Base-by-base conservation (phyloP, 2,888 invertebrate genomes). In the Chloroclystis v-ata region DNA sequence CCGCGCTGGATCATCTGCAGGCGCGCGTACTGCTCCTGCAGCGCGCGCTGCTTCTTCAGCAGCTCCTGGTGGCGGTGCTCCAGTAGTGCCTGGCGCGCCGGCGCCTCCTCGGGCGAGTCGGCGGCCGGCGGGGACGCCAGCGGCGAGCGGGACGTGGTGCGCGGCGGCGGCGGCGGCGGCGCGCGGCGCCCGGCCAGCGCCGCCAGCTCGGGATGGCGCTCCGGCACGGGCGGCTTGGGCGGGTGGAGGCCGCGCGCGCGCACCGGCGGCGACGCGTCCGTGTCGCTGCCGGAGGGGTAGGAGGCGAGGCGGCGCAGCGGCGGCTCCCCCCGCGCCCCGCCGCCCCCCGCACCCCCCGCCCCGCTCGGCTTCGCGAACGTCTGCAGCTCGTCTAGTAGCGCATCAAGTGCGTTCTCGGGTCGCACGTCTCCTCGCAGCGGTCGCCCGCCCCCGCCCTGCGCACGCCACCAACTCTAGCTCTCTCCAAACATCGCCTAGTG, bases 361-460 rank as follows among this genome's bases (percentile, higher is more conserved):
- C 68, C 68, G 47, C 70, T 57, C 40, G 95, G 95, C 75, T 93
- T 92, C 44, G 95, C 93, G 81, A 96, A 96, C 25, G 96, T 96
- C 83, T 96, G 95, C 59, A 96, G 90, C 82, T 97, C 96, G 82
- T 96, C 96, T 94, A 97, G 89, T 93, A 97, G 86, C 92, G 95
- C 95, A 93, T 97, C 97, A 94, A 97, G 95, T 92, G 96, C 95
- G 94, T 96, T 97, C 93, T 96, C 96, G 91, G 95, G 90, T 89
- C 93, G 92, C 87, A 76, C 52, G 52, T 82, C 83, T 75, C 77
- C 75, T 55, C 74, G 68, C 56, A 59, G 56, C 59, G 60, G 72
- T 80, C 85, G 74, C 61, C 72, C 78, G 75, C 52, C 59, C 69
- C 65, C 69, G 72, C 75, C 85, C 85, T 86, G 83, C 67, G 72